A percentile compares a stretch with the other conserved stretches of the same genome.
Evolutionary conservation across 2,888 invertebrate species (phyloP).

Genomic region (Cephonodes hylas): DNA sequence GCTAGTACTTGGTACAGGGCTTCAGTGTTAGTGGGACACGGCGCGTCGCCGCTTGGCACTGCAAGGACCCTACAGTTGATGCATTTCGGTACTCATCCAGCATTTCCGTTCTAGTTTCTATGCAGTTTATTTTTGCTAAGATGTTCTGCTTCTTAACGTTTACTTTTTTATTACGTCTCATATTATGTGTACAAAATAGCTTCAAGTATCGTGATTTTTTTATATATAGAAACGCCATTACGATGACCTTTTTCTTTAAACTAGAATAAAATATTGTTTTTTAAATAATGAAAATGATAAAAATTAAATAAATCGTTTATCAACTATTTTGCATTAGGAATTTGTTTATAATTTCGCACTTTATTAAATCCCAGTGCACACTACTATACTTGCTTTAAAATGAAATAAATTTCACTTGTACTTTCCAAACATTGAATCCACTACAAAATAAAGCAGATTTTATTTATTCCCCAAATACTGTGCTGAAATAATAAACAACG

Average conservation of each 20-base stretch:
- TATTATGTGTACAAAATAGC: slow-evolving; percentile 15
- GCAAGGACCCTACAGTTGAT: slow-evolving; percentile 54
- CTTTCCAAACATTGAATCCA: neutral
- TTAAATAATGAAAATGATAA: too few species aligned
- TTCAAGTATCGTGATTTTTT: too few species aligned
- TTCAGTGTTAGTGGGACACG: slow-evolving; percentile 40
- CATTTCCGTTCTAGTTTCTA: slow-evolving; percentile 28
- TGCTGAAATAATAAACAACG: neutral
- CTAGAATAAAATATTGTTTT: too few species aligned
- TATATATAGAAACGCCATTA: too few species aligned
- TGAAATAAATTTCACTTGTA: too few species aligned
- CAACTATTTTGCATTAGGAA: too few species aligned
- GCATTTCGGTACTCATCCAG: slow-evolving; percentile 52
- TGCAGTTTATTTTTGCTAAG: slow-evolving; percentile 29
- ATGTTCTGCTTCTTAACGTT: slow-evolving; percentile 22
- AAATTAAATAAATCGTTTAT: too few species aligned
- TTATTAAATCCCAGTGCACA: too few species aligned
- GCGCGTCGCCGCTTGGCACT: slow-evolving; percentile 41
- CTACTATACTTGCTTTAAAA: too few species aligned
- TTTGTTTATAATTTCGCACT: too few species aligned
- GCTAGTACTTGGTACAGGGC: slow-evolving; percentile 20
- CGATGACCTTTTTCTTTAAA: too few species aligned
- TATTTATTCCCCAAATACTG: slow-evolving; percentile 14
- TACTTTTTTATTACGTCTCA: neutral
- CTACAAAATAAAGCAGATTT: neutral